Evolutionary conservation across 2,113 vertebrate genomes (phyloP), one percentile per base, ranked within the genome.

Genomic region (Dipodomys merriami): DNA sequence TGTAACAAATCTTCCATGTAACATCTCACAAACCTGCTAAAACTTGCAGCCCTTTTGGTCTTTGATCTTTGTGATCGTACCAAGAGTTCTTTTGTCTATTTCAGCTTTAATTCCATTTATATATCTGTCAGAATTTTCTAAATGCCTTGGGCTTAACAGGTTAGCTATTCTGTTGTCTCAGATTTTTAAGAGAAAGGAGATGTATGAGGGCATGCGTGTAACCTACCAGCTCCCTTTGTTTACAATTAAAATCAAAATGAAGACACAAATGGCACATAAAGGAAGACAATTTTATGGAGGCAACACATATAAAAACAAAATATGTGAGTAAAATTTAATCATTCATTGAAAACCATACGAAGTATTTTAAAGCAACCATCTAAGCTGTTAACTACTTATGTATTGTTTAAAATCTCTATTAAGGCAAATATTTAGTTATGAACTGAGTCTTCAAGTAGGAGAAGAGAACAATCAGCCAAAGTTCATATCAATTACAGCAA

Each of bases 281-380:
- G 87, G 23, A 91, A 82, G 23, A 90, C 85, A 6, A 4, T 64
- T 92, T 95, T 95, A 96, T 91, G 94, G 81, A 88, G 39, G 20
- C 49, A 91, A 19, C n/a, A n/a, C 6, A 78, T 27, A 89, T 76
- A 91, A 94, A 94, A 94, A 78, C 72, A n/a, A 87, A 80, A 81
- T 86, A 77, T 80, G 30, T 78, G 5, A 85, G 33, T 86, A 94
- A 81, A 93, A 79, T 53, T 86, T 83, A 90, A 67, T 0, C 22
- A 71, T 67, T 74, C 83, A 89, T 86, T 94, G 20, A 87, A 93
- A 96, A 88, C 27, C 79, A 93, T 81, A 79, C 53, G 91, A 96
- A 78, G 25, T 83, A 91, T 1, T 83, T 84, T 84, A 53, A 80
- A 90, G 18, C 57, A 33, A 74, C 29, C 49, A 23, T 86, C 39